These are phyloP conservation scores for Solenopsis invicta DNA, from an alignment of 1,140 invertebrate genomes.

Conservation along the genomic window DNA sequence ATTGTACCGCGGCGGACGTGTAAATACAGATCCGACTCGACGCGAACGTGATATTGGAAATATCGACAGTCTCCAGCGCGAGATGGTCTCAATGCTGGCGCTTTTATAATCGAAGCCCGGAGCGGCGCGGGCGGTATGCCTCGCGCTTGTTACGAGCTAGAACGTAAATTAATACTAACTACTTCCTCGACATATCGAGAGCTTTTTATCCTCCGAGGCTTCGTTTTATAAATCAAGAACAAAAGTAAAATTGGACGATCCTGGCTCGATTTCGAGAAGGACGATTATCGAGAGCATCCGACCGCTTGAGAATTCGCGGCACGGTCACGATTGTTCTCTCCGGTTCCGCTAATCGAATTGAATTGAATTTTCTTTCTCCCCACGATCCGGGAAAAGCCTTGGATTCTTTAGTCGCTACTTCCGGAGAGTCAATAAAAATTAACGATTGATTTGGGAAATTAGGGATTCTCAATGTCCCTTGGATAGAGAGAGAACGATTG, in stretches of 20 bases:
- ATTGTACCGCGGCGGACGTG: conserved; percentile 51
- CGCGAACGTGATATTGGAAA: conserved; percentile 54
- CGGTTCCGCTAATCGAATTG: conserved; percentile 77
- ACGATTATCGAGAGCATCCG: conserved; percentile 57
- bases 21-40: conserved; percentile 41
- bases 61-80: conserved; percentile 60
- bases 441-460: conserved; percentile 73
- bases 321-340: conserved; percentile 74
- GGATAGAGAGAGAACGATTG: neutral
- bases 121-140: too few relatives aligned
- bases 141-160: neutral
- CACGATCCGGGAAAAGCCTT: conserved; percentile 40
- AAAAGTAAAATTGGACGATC: conserved; percentile 10
- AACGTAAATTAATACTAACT: conserved; percentile 39
- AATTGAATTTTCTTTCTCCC: conserved; percentile 81
- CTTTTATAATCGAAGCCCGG: conserved; percentile 56
- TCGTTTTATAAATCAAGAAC: neutral
- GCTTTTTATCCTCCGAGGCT: neutral
- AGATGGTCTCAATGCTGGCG: conserved; percentile 50
- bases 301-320: conserved; percentile 77
- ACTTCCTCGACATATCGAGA: conserved; percentile 11
- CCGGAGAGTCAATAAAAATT: conserved; percentile 78
- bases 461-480: conserved; percentile 1
- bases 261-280: conserved; percentile 12
- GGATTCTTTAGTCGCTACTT: conserved; percentile 7